Base-by-base conservation (phyloP, 2,113 vertebrate species). In the Sebastes schlegelii region DNA sequence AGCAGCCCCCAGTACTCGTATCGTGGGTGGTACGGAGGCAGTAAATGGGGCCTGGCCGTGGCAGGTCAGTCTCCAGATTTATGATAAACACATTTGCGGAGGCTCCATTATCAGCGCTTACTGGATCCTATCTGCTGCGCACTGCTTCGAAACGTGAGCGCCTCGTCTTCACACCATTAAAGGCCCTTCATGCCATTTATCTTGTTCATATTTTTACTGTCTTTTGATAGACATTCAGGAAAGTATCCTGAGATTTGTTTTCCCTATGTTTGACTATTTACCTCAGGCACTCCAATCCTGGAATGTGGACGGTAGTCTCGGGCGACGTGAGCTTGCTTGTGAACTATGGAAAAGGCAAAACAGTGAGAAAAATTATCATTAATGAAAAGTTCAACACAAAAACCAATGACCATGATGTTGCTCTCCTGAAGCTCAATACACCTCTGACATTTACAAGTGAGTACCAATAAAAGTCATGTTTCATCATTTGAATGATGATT, bases 111-210 rank as follows among this genome's bases (percentile, higher is more conserved):
- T 99, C 89, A 94, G 95, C 23, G 89, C 95, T 0, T 42, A 79
- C 49, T 99, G 98, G 98, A 94, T 99, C 61, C 51, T 98, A 70
- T 97, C 98, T 0, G 98, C 98, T 0, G 98, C 98, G 0, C 98
- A 99, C 91, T 99, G 98, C 6, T 96, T 99, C 52, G 90, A 97
- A 0, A 74, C 76, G 98, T 99, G 91, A 96, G 96, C 88, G 11
- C 64, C 17, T 23, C 4, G 16, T 23, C 13, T 64, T 60, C 14
- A 21, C 51, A 54, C 46, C 8, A 8, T 42, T 34, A 16, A 26
- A 5, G 42, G 13, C 14, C 3, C 11, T 49, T 52, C 2, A 17
- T 12, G 19, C 14, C 23, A 42, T 55, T 65, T 13, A 0, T 43
- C 8, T 45, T 75, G 23, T 23, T 11, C 4, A 23, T 26, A 7